phyloP scores from a whole-genome alignment of 2,888 invertebrate species.

The Agriopis leucophaearia region DNA sequence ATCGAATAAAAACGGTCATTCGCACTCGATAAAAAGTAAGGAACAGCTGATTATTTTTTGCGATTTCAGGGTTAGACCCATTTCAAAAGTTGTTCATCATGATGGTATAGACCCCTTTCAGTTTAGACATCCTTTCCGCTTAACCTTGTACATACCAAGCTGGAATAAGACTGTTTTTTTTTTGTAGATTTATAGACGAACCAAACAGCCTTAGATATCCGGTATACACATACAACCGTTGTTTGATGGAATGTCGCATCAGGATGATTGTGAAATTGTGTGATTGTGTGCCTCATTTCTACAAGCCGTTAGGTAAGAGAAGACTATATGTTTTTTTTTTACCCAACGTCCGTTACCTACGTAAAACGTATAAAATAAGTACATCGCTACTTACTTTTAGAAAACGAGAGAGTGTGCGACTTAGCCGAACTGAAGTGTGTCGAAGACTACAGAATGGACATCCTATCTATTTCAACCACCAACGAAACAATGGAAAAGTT shows the following conservation, averaged over 20 bases:
- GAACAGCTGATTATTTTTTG: too few species aligned
- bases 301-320: slow-evolving; percentile 87
- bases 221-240: slow-evolving; percentile 89
- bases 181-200: slow-evolving; percentile 71
- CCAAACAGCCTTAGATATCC: slow-evolving; percentile 81
- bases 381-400: slow-evolving; percentile 53
- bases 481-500: slow-evolving; percentile 59
- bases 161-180: slow-evolving; percentile 5
- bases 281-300: slow-evolving; percentile 91
- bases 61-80: too few species aligned
- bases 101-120: too few species aligned
- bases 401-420: slow-evolving; percentile 70
- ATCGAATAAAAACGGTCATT: too few species aligned
- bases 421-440: slow-evolving; percentile 71
- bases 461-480: slow-evolving; percentile 62
- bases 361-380: too few species aligned
- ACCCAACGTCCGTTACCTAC: too few species aligned
- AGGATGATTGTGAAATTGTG: slow-evolving; percentile 87
- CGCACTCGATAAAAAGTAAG: too few species aligned
- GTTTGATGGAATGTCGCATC: slow-evolving; percentile 90
- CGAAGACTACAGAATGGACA: slow-evolving; percentile 65
- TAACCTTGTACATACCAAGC: background rate
- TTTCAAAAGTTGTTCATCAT: too few species aligned
- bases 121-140: too few species aligned
- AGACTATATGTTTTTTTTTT: too few species aligned